A percentile compares a stretch with the other conserved stretches of the same genome.
phyloP scores from a whole-genome alignment of 2,888 invertebrate genomes.

The Drosophila nr. perissopoda region DNA sequence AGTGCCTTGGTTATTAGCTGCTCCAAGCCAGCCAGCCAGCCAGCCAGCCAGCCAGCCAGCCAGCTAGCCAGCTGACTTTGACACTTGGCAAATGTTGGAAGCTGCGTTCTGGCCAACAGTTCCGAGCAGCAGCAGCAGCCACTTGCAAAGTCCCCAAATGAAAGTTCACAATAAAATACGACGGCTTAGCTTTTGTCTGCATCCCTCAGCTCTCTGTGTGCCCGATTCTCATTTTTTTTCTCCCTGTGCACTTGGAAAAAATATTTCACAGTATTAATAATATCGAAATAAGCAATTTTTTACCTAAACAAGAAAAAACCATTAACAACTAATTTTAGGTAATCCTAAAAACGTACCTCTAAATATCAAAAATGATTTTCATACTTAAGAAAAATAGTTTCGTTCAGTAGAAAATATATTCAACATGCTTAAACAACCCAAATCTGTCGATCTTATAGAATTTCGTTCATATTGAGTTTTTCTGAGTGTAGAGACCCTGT shows the following conservation, averaged over 20 bases:
- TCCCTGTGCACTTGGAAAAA: constrained; percentile 3
- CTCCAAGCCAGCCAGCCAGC: constrained; percentile 14
- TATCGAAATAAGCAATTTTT: neutral
- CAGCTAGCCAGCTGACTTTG: constrained; percentile 66
- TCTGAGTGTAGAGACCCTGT: constrained; percentile 35
- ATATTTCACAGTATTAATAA: neutral
- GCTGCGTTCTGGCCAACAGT: constrained; percentile 15
- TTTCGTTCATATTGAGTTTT: neutral
- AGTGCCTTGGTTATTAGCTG: constrained; percentile 53
- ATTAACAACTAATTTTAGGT: neutral
- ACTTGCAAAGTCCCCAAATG: constrained; percentile 55
- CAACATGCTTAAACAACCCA: neutral
- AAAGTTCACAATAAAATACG: constrained; percentile 79
- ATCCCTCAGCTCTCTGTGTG: neutral
- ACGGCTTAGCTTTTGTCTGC: constrained; percentile 77
- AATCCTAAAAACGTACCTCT: fast-evolving
- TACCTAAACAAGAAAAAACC: neutral
- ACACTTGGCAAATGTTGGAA: constrained; percentile 67
- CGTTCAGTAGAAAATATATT: neutral
- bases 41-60: constrained; percentile 25
- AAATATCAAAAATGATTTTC: fast-evolving
- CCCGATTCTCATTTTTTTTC: neutral
- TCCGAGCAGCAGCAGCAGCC: constrained; percentile 23
- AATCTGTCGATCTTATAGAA: neutral
- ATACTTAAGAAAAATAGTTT: neutral